A percentile compares a stretch with the other conserved stretches of the same genome.
Evolutionary conservation across 2,113 vertebrate species (phyloP).

Genomic region (Platysteira castanea): DNA sequence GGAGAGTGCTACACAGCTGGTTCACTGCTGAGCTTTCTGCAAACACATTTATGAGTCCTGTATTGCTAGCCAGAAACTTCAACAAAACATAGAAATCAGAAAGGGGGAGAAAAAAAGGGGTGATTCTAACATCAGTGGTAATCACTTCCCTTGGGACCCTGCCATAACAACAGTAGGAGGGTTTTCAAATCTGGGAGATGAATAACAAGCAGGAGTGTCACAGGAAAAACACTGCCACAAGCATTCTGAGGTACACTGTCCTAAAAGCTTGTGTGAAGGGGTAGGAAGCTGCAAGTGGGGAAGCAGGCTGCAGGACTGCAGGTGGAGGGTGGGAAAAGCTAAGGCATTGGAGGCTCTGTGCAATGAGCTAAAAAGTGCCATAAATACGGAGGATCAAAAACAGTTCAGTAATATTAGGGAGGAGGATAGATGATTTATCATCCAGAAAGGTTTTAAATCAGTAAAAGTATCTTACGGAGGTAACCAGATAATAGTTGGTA

Average conservation of each 20-base stretch:
- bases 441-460: neutral
- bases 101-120: neutral
- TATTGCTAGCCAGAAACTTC: neutral
- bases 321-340: neutral
- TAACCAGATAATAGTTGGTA: neutral
- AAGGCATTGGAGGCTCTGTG: neutral
- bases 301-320: neutral
- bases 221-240: neutral
- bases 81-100: neutral
- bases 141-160: neutral
- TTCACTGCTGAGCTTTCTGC: neutral
- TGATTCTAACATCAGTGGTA: neutral
- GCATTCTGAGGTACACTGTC: accelerated
- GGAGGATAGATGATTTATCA: neutral
- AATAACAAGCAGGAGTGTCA: neutral
- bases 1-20: neutral
- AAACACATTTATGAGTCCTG: neutral
- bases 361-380: neutral
- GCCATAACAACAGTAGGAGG: neutral
- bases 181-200: neutral
- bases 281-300: neutral
- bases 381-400: neutral
- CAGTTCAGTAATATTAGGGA: neutral
- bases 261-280: neutral
- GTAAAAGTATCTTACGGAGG: neutral